Conservation (phyloP, 2,888 invertebrate species). For the Lochmaea capreae region DNA sequence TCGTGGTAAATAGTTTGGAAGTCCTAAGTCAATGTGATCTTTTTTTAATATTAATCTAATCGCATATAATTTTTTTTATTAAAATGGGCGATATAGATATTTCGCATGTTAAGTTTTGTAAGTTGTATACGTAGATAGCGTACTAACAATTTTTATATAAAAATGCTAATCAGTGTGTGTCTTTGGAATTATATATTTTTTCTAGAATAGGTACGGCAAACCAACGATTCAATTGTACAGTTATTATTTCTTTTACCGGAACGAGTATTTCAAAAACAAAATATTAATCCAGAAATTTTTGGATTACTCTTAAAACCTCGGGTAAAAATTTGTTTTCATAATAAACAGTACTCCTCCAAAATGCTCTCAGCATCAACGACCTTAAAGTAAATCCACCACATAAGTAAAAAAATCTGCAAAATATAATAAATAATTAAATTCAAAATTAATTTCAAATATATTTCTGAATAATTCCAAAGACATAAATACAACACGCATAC, state of each 20-base stretch:
- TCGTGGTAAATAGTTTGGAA: background rate
- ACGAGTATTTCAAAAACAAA: background rate
- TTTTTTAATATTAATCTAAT: slow-evolving; percentile 39
- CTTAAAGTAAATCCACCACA: slow-evolving; percentile 23
- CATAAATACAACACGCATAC: slow-evolving; percentile 39
- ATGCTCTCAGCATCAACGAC: slow-evolving; percentile 26
- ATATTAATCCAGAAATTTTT: too few species aligned
- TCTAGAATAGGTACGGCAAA: slow-evolving; percentile 41
- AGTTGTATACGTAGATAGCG: slow-evolving; percentile 57
- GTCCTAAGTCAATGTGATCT: slow-evolving; percentile 41
- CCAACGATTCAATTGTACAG: slow-evolving; percentile 25
- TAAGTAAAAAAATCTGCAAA: slow-evolving; percentile 36
- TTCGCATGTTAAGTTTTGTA: slow-evolving; percentile 51
- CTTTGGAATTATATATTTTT: slow-evolving; percentile 42
- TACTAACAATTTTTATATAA: slow-evolving; percentile 45
- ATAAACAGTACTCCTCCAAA: slow-evolving; percentile 22
- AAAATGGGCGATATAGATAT: slow-evolving; percentile 44
- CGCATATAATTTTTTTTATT: slow-evolving; percentile 35
- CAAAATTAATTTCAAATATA: slow-evolving; percentile 29
- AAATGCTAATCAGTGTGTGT: slow-evolving; percentile 44
- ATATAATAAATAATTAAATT: slow-evolving; percentile 47
- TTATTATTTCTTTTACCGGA: background rate
- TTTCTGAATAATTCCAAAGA: slow-evolving; percentile 48
- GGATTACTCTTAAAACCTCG: too few species aligned
- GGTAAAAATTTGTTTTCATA: background rate